Evolutionary conservation across 2,113 vertebrate species (phyloP).

Genomic region (Notarius lentiginosus): DNA sequence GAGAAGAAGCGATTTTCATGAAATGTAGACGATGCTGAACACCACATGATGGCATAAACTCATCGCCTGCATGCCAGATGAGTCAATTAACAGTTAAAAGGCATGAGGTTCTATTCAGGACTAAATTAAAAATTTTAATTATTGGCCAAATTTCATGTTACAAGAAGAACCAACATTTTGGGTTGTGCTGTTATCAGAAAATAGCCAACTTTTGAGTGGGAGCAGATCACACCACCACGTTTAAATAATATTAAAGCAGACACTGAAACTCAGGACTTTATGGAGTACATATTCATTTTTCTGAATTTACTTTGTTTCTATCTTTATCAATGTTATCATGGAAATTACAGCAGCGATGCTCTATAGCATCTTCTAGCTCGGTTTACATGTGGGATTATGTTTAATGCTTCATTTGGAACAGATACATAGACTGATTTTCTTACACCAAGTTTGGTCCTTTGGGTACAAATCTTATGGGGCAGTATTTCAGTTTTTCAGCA

Average conservation of each 20-base stretch:
- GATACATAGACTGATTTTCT: constrained; percentile 55
- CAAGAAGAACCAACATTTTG: too few relatives aligned
- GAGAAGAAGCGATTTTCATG: too few relatives aligned
- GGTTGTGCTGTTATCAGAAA: background rate
- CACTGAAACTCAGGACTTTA: background rate
- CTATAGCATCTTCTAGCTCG: constrained; percentile 53
- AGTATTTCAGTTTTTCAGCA: constrained; percentile 51
- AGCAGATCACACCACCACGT: background rate
- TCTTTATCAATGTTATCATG: background rate
- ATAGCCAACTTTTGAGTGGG: background rate
- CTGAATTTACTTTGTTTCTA: background rate
- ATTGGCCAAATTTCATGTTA: too few relatives aligned
- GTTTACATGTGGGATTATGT: constrained; percentile 54
- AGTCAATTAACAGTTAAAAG: too few relatives aligned
- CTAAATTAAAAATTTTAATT: too few relatives aligned
- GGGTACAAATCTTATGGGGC: constrained; percentile 53
- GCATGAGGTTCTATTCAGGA: too few relatives aligned
- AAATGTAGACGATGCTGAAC: too few relatives aligned
- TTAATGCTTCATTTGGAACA: constrained; percentile 55
- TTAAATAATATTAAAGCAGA: background rate
- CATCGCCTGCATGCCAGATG: too few relatives aligned
- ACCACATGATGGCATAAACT: too few relatives aligned
- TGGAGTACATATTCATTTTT: background rate
- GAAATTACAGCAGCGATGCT: background rate
- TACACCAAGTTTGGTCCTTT: constrained; percentile 43